Conservation (phyloP, 2,113 vertebrate genomes). For the Mastomys natalensis region DNA sequence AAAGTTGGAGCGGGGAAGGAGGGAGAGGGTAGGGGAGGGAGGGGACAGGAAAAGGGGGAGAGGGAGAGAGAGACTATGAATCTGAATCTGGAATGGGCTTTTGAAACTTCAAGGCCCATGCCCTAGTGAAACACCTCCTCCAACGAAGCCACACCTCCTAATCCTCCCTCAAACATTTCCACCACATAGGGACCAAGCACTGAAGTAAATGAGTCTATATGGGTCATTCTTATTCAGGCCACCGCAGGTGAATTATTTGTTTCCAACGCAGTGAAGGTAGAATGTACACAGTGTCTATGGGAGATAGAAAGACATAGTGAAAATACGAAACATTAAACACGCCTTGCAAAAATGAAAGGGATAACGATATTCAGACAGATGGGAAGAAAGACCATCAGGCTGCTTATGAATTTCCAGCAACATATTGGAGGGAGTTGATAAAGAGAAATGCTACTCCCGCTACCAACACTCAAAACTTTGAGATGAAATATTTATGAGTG, state of each 20-base stretch:
- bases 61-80: too few relatives aligned
- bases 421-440: background rate
- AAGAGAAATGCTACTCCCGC: background rate
- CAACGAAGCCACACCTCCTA: background rate
- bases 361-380: background rate
- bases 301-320: background rate
- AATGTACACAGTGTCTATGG: background rate
- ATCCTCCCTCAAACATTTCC: background rate
- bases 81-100: background rate
- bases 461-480: background rate
- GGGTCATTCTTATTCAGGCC: background rate
- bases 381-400: background rate
- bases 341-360: constrained; percentile 18
- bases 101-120: background rate
- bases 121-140: background rate
- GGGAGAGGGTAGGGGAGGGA: too few relatives aligned
- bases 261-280: background rate
- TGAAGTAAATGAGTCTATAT: background rate
- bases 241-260: background rate
- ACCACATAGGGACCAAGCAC: background rate
- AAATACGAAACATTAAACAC: background rate
- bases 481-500: background rate
- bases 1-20: background rate
- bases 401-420: background rate
- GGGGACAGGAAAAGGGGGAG: too few relatives aligned